These are phyloP conservation scores for Bombus picipes DNA, from an alignment of 1,140 invertebrate species.

Conservation along the genomic window DNA sequence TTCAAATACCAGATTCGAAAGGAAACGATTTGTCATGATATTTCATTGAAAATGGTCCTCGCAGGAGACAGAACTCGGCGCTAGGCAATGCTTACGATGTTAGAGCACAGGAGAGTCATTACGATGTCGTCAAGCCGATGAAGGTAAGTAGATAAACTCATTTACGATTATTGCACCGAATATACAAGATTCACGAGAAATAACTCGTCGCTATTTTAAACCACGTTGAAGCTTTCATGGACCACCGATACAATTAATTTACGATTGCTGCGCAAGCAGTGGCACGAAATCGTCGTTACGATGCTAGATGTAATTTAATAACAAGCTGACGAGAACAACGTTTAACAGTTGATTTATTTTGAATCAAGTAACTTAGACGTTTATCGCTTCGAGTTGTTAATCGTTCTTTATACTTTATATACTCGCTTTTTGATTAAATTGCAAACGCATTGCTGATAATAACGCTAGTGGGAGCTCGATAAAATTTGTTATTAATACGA, in stretches of 20 bases:
- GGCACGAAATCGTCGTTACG: not conserved
- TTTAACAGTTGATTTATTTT: not conserved
- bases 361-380: not conserved
- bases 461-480: not conserved
- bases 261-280: not conserved
- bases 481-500: too few relatives aligned
- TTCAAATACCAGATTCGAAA: not conserved
- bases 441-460: not conserved
- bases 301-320: not conserved
- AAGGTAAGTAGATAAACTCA: slow-evolving; percentile 75
- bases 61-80: slow-evolving; percentile 78
- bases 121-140: slow-evolving; percentile 81
- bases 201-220: not conserved
- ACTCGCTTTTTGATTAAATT: not conserved
- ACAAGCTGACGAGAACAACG: not conserved
- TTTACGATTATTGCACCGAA: not conserved
- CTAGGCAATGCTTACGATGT: slow-evolving; percentile 76
- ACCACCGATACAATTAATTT: not conserved
- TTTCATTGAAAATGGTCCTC: slow-evolving; percentile 27
- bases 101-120: slow-evolving; percentile 80
- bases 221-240: too few relatives aligned
- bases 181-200: not conserved
- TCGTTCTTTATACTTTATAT: too few relatives aligned
- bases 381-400: not conserved
- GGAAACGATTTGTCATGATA: too few relatives aligned